Conservation (phyloP, 1,140 invertebrate species). For the Wasmannia auropunctata region DNA sequence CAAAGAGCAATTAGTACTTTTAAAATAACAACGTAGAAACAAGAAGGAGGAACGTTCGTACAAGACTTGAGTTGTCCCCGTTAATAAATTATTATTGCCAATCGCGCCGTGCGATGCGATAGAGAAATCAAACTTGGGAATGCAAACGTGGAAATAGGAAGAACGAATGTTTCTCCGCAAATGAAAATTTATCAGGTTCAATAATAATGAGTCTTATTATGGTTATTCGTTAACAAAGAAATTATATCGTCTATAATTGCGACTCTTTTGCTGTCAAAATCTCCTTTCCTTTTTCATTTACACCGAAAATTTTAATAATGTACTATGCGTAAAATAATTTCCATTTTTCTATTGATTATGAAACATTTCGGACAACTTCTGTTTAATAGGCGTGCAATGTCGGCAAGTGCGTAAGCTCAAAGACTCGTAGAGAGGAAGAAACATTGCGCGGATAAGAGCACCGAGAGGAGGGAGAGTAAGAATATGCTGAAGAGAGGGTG, state of each 20-base stretch:
- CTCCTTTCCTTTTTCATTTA: neutral
- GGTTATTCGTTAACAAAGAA: neutral
- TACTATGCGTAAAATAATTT: neutral
- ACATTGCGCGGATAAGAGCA: neutral
- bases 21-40: conserved; percentile 40
- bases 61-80: conserved; percentile 1
- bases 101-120: neutral
- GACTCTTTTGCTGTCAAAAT: neutral
- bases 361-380: conserved; percentile 26
- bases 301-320: neutral
- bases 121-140: neutral
- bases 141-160: neutral
- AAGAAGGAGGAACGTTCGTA: conserved; percentile 1
- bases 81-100: conserved; percentile 26
- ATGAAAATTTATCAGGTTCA: neutral
- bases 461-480: neutral
- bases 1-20: conserved; percentile 53
- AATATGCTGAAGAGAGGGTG: neutral
- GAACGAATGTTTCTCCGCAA: neutral
- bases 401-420: conserved; percentile 50
- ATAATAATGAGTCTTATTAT: no score
- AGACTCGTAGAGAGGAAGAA: conserved; percentile 6
- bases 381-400: conserved; percentile 27
- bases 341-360: no score
- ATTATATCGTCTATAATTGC: no score